Conservation (phyloP, 2,888 invertebrate species). For the Caradrina kadenii region DNA sequence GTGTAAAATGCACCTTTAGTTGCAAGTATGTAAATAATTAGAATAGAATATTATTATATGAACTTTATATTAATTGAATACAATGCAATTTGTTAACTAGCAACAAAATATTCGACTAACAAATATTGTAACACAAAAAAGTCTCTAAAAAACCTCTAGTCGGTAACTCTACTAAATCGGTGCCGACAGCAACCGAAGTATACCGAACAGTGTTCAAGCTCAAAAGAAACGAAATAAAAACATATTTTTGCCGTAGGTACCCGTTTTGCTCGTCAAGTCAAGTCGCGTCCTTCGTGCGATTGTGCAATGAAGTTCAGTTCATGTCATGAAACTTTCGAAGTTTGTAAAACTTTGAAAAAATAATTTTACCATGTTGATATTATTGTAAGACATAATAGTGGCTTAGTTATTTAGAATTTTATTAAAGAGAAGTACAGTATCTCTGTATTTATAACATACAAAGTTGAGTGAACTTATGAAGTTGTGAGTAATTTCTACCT, state of each 20-base stretch:
- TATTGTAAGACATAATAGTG: conserved; percentile 12
- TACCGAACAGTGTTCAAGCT: conserved; percentile 22
- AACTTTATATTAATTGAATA: too few relatives aligned
- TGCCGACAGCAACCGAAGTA: conserved; percentile 41
- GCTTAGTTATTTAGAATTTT: conserved; percentile 1
- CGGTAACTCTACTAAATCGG: too few relatives aligned
- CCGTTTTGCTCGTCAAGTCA: conserved; percentile 58
- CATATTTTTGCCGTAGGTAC: conserved; percentile 52
- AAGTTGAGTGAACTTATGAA: conserved; percentile 88
- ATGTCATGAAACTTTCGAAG: conserved; percentile 74
- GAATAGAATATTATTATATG: too few relatives aligned
- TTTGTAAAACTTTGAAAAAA: conserved; percentile 54
- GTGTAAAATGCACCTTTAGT: too few relatives aligned
- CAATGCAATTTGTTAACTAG: background rate
- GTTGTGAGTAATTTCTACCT: conserved; percentile 72
- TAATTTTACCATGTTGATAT: background rate
- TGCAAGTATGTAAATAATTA: too few relatives aligned
- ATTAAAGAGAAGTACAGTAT: conserved; percentile 56
- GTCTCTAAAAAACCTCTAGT: background rate
- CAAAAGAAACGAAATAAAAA: conserved; percentile 55
- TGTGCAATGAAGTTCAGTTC: conserved; percentile 82
- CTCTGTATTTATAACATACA: conserved; percentile 70
- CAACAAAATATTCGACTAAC: conserved; percentile 45
- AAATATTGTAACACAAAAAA: too few relatives aligned
- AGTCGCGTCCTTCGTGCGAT: conserved; percentile 78